Evolutionary conservation across 2,797 vertebrate genomes (phyloP).

Genomic region (Hipposideros larvatus): DNA sequence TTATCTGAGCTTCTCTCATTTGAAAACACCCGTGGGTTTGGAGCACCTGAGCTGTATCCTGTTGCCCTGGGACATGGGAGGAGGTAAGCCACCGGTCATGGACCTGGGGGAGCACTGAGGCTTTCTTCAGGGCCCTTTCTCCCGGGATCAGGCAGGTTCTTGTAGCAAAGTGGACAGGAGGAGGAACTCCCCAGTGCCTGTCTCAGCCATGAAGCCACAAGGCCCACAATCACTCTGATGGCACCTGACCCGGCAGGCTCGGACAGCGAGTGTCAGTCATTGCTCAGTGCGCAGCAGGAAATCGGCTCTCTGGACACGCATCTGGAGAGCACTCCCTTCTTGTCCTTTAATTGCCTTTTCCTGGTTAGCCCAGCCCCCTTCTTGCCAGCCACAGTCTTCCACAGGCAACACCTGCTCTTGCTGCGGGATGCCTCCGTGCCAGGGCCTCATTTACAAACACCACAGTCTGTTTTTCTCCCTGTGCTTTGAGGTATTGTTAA

Average conservation of each 20-base stretch:
- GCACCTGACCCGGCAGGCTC: not conserved
- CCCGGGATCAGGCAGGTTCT: not conserved
- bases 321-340: not conserved
- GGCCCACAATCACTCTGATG: not conserved
- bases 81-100: not conserved
- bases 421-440: not conserved
- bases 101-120: not conserved
- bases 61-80: not conserved
- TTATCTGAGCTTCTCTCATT: not conserved
- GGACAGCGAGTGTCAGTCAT: not conserved
- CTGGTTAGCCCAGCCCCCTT: not conserved
- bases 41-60: not conserved
- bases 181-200: not conserved
- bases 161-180: not conserved
- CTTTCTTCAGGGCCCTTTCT: not conserved
- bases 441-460: slow-evolving; percentile 40
- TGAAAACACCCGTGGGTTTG: not conserved
- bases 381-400: not conserved
- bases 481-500: slow-evolving; percentile 48
- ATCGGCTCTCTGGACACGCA: not conserved
- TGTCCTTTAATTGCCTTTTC: not conserved
- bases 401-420: not conserved
- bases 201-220: not conserved
- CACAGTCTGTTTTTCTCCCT: not conserved
- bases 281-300: not conserved